Evolutionary conservation across 2,888 invertebrate genomes (phyloP).

Genomic region (Unio pictorum): DNA sequence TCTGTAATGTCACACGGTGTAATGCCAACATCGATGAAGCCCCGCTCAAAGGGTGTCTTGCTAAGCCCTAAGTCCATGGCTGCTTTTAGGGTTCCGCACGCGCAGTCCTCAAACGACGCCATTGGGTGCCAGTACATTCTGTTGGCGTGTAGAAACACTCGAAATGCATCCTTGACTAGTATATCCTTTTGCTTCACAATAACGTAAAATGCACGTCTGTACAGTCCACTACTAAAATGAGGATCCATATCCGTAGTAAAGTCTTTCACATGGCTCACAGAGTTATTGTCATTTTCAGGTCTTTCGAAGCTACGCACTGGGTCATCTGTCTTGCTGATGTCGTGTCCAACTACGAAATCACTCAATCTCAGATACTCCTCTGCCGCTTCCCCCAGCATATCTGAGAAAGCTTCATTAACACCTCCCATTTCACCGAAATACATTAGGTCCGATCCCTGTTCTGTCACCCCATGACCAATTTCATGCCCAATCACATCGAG

Average conservation of each 20-base stretch:
- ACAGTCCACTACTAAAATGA: slow-evolving; percentile 51
- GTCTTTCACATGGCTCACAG: slow-evolving; percentile 36
- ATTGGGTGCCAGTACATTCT: slow-evolving; percentile 45
- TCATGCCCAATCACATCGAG: slow-evolving; percentile 51
- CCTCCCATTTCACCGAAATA: slow-evolving; percentile 49
- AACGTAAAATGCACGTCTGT: slow-evolving; percentile 41
- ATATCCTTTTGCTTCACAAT: slow-evolving; percentile 32
- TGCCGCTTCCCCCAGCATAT: slow-evolving; percentile 45
- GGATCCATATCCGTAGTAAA: slow-evolving; percentile 34
- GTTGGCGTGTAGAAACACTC: slow-evolving; percentile 47
- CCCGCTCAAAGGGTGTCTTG: slow-evolving; percentile 24
- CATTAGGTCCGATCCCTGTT: slow-evolving; percentile 36
- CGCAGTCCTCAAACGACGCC: slow-evolving; percentile 36
- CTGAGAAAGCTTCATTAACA: slow-evolving; percentile 54
- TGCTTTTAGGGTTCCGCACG: slow-evolving; percentile 48
- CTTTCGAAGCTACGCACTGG: slow-evolving; percentile 41
- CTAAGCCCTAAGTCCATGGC: slow-evolving; percentile 45
- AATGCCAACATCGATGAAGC: slow-evolving; percentile 46
- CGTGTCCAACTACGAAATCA: slow-evolving; percentile 33
- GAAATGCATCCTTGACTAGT: slow-evolving; percentile 31
- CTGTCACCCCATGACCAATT: slow-evolving; percentile 49
- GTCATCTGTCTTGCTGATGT: slow-evolving; percentile 21
- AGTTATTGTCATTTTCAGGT: slow-evolving; percentile 41
- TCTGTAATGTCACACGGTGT: slow-evolving; percentile 34
- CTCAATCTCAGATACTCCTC: slow-evolving; percentile 25